phyloP scores from a whole-genome alignment of 1,140 invertebrate genomes.

The Berghia stephanieae region DNA sequence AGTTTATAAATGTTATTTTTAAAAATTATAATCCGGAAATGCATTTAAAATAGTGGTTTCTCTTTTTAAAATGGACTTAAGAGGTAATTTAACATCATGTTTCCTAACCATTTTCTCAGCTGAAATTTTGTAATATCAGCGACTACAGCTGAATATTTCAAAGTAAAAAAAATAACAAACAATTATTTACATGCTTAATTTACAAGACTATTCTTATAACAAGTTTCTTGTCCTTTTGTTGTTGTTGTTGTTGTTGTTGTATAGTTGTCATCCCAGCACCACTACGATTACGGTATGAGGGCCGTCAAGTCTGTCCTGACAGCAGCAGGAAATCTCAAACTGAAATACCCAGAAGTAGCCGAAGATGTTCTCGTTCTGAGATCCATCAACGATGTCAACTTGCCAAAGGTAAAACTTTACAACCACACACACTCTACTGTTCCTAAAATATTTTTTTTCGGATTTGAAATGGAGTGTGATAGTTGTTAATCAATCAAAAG shows the following conservation, averaged over 20 bases:
- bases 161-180: background rate
- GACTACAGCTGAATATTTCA: background rate
- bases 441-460: no score
- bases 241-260: background rate
- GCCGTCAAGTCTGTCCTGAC: constrained; percentile 68
- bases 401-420: constrained; percentile 64
- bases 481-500: no score
- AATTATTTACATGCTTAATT: background rate
- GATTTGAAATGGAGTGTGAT: no score
- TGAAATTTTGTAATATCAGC: no score
- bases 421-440: no score
- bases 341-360: constrained; percentile 63
- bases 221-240: no score
- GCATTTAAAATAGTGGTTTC: no score
- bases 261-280: constrained; percentile 67
- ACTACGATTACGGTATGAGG: constrained; percentile 68
- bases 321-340: constrained; percentile 66
- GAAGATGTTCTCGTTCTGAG: constrained; percentile 65
- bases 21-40: no score
- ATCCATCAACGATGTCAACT: constrained; percentile 67
- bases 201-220: background rate
- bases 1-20: no score
- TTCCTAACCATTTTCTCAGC: no score
- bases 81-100: no score
- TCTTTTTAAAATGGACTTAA: no score